These are phyloP conservation scores for Dasyurus viverrinus DNA, from an alignment of 2,113 vertebrate genomes.

Conservation along the genomic window DNA sequence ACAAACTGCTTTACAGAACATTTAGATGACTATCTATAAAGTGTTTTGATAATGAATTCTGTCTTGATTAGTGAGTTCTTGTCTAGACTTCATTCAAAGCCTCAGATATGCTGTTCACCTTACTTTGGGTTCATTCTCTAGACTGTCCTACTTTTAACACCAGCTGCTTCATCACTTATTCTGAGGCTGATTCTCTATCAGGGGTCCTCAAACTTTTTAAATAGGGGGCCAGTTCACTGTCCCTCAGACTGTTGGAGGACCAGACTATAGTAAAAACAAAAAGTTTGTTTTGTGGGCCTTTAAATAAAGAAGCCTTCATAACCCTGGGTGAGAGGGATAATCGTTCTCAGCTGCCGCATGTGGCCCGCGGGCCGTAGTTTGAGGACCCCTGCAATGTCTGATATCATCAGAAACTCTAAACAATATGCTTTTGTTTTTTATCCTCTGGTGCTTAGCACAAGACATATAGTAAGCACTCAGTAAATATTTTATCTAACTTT, in stretches of 20 bases:
- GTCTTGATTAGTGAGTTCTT: background rate
- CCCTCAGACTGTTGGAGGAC: no score
- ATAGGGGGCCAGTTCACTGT: no score
- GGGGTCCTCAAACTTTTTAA: no score
- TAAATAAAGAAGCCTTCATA: no score
- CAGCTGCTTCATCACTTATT: background rate
- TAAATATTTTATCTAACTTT: no score
- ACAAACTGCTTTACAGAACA: background rate
- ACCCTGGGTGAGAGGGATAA: no score
- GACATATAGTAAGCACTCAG: background rate
- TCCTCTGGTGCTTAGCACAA: background rate
- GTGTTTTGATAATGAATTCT: background rate
- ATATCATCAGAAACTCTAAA: background rate
- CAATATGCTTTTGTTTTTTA: background rate
- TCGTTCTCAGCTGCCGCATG: no score
- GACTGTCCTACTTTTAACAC: background rate
- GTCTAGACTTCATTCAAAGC: background rate
- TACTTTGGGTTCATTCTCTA: background rate
- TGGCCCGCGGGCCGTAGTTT: no score
- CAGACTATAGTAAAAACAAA: no score
- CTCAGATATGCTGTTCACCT: background rate
- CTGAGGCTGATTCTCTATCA: background rate
- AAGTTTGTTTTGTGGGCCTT: no score
- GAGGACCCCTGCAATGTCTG: no score
- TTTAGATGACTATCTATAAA: background rate